Base-by-base conservation (phyloP, 2,113 vertebrate genomes). In the Onychostoma macrolepis region DNA sequence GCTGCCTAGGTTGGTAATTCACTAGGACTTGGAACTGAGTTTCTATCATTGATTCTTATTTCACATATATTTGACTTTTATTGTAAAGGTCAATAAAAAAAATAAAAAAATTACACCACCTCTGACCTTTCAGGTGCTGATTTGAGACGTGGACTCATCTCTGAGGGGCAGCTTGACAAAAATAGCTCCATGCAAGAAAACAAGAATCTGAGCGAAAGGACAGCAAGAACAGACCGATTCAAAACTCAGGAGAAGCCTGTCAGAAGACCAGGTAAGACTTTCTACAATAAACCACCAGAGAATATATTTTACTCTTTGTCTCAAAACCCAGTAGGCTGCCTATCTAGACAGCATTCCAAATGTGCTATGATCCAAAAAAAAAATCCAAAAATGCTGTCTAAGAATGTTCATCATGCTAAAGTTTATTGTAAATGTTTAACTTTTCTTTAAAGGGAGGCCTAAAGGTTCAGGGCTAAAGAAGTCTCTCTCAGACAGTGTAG, bases 391-490 rank as follows among this genome's bases (percentile, higher is more conserved):
- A 38, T 48, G 41, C 6, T 28, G n/a, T 48, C 74, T 41, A 24
- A 19, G 75, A 50, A 30, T 77, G 21, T 41, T 24, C 8, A 38
- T 61, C 33, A 61, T 33, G 9, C 24, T 45, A 45, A 13, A 13
- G 28, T 79, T 80, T 6, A 84, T 63, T 41, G 1, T 36, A 53
- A 63, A 36, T 80, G 3, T 89, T 36, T 87, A 36, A 24, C 10
- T 21, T 79, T 88, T 43, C 26, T 87, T 88, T 88, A 36, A 84
- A 96, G 95, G 95, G 88, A 91, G 94, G 91, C 94, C 95, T 58
- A 95, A 94, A 80, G 95, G 95, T 71, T 95, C 96, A 17, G 96
- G 96, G 17, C 90, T 96, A 91, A 97, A 96, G 82, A 93, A 94
- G 28, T 93, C 94, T 3, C 53, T 89, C 0, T 93, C 93, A 83